Conservation (phyloP, 2,797 vertebrate species). For the Poeciliopsis gracilis region DNA sequence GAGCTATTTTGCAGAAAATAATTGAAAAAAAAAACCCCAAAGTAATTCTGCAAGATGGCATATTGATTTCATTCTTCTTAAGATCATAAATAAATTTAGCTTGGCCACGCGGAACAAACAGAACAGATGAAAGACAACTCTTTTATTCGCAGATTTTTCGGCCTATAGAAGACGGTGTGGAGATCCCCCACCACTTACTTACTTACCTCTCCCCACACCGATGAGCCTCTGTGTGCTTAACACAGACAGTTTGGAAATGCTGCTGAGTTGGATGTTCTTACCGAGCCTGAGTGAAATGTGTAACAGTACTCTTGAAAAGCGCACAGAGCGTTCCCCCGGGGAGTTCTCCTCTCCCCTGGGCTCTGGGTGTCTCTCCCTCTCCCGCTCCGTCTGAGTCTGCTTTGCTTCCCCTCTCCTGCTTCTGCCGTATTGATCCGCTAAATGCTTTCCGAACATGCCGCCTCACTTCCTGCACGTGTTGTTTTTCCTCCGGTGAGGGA, state of each 20-base stretch:
- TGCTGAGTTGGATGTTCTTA: constrained; percentile 72
- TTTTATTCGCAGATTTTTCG: constrained; percentile 33
- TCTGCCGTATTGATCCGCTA: constrained; percentile 74
- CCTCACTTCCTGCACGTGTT: constrained; percentile 77
- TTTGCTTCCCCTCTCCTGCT: constrained; percentile 61
- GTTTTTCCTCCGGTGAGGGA: constrained; percentile 73
- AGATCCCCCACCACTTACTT: constrained; percentile 56
- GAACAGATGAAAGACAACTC: neutral
- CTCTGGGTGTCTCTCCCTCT: constrained; percentile 57
- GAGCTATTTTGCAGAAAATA: neutral
- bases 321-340: constrained; percentile 67
- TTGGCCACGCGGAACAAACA: neutral
- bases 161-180: constrained; percentile 56
- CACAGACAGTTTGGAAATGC: constrained; percentile 48
- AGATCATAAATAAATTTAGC: neutral
- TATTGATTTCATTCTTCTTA: neutral
- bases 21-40: neutral
- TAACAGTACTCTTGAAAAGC: constrained; percentile 77
- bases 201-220: constrained; percentile 41
- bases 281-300: constrained; percentile 62
- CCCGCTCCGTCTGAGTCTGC: constrained; percentile 47
- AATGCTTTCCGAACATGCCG: constrained; percentile 76
- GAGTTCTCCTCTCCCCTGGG: constrained; percentile 66
- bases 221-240: constrained; percentile 22
- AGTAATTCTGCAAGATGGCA: neutral